These are phyloP conservation scores for Mercenaria mercenaria DNA, from an alignment of 1,140 invertebrate genomes.

Conservation along the genomic window DNA sequence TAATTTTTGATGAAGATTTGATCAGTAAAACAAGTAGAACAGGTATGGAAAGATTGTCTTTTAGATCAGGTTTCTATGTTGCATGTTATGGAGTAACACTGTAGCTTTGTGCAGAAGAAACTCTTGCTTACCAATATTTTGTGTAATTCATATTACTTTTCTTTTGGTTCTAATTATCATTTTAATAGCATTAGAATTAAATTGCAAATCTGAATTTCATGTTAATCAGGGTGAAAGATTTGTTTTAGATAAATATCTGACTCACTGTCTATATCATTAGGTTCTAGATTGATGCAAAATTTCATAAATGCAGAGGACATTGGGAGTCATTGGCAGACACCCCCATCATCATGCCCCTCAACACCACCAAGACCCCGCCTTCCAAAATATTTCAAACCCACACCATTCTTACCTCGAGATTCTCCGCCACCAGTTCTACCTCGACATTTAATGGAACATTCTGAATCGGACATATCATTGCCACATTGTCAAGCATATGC, in stretches of 20 bases:
- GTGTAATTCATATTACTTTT: not conserved
- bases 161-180: not conserved
- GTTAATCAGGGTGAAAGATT: not conserved
- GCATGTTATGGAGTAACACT: not conserved
- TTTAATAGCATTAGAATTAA: slow-evolving; percentile 2
- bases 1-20: too few species aligned
- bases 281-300: slow-evolving; percentile 57
- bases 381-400: slow-evolving; percentile 51
- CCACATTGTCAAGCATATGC: not conserved
- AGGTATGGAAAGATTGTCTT: too few species aligned
- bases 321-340: not conserved
- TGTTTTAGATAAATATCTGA: not conserved
- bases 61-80: too few species aligned
- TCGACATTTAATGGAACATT: not conserved
- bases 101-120: not conserved
- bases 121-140: not conserved
- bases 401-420: slow-evolving; percentile 51
- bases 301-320: slow-evolving; percentile 9
- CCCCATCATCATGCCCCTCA: slow-evolving; percentile 61
- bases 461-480: not conserved
- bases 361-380: slow-evolving; percentile 58
- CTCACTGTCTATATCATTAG: slow-evolving; percentile 19
- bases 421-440: slow-evolving; percentile 50
- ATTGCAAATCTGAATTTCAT: slow-evolving; percentile 45
- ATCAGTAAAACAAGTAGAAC: too few species aligned